phyloP scores from a whole-genome alignment of 2,113 vertebrate species.

The Colossoma macropomum region DNA sequence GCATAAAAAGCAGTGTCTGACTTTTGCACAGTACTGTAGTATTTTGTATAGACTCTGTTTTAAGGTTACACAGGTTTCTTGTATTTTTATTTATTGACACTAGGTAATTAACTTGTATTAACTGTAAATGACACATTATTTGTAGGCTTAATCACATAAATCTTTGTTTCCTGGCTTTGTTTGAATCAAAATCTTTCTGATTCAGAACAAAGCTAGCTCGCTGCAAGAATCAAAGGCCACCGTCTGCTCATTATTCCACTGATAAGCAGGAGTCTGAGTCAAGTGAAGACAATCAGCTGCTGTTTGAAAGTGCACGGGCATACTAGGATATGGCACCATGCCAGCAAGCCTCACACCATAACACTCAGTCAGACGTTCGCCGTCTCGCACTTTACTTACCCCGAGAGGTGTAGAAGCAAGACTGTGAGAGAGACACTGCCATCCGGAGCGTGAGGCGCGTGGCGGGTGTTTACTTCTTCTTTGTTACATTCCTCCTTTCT shows the following conservation, averaged over 20 bases:
- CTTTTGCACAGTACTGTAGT: too few relatives aligned
- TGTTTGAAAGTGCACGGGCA: background rate
- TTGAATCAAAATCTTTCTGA: background rate
- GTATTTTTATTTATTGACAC: too few relatives aligned
- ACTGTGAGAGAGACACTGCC: background rate
- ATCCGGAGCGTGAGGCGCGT: background rate
- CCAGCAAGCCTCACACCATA: background rate
- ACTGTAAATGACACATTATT: background rate
- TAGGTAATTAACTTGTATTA: too few relatives aligned
- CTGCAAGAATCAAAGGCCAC: background rate
- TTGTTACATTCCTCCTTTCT: conserved; percentile 11
- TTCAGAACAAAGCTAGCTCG: background rate
- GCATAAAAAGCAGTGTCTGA: too few relatives aligned
- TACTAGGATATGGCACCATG: background rate
- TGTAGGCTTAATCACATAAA: background rate
- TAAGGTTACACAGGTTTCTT: background rate
- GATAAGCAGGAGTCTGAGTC: background rate
- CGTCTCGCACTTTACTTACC: background rate
- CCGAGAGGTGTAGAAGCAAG: conserved; percentile 2
- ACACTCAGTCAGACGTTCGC: background rate
- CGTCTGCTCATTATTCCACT: background rate
- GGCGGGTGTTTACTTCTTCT: conserved; percentile 15
- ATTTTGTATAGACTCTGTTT: background rate
- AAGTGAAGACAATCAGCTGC: background rate
- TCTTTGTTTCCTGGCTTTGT: background rate